phyloP scores from a whole-genome alignment of 2,888 invertebrate genomes.

The Drosophila paramelanica region DNA sequence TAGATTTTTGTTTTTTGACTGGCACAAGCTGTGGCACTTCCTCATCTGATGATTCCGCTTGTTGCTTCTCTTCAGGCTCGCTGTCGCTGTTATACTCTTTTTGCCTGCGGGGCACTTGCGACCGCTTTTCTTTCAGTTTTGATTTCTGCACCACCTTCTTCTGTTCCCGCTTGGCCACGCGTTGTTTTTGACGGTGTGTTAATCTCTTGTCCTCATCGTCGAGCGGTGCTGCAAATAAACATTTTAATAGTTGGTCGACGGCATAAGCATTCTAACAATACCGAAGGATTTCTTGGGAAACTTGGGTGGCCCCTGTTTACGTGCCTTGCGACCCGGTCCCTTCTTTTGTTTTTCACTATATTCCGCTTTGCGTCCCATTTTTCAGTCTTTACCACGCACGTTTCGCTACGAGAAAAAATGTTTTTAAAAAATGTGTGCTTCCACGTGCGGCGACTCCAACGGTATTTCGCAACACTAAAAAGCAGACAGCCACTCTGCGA shows the following conservation, averaged over 20 bases:
- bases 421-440: conserved; percentile 43
- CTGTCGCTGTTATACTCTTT: conserved; percentile 81
- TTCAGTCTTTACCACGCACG: conserved; percentile 17
- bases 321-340: conserved; percentile 94
- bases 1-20: conserved; percentile 45
- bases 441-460: conserved; percentile 42
- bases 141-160: conserved; percentile 85
- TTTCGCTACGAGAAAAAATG: conserved; percentile 9
- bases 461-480: conserved; percentile 30
- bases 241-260: conserved; percentile 1
- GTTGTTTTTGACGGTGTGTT: conserved; percentile 90
- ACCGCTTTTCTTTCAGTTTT: conserved; percentile 71
- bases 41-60: conserved; percentile 66
- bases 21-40: conserved; percentile 54
- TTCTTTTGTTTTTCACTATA: conserved; percentile 91
- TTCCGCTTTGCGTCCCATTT: conserved; percentile 95
- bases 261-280: conserved; percentile 47
- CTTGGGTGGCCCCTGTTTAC: conserved; percentile 93
- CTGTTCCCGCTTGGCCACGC: conserved; percentile 87
- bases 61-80: conserved; percentile 68
- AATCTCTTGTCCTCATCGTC: conserved; percentile 86
- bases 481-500: background rate
- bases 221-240: conserved; percentile 82
- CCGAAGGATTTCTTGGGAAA: conserved; percentile 82
- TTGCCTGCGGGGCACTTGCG: conserved; percentile 52